These are phyloP conservation scores for Oreochromis aureus DNA, from an alignment of 2,113 vertebrate species.

Conservation along the genomic window DNA sequence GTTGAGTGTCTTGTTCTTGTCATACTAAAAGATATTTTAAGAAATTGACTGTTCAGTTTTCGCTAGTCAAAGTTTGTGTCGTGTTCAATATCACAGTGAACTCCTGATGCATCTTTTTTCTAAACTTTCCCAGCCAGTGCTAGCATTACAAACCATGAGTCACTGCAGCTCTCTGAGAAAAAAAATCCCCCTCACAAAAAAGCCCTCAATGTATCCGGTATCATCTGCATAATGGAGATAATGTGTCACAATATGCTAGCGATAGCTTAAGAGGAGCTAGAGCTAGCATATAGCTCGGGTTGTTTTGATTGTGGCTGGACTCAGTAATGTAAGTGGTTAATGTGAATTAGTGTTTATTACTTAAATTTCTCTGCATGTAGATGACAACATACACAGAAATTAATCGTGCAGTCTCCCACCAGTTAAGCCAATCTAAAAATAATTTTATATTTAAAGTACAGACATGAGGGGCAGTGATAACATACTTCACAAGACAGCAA, in stretches of 20 bases:
- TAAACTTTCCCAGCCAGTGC: not conserved
- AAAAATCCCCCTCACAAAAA: not conserved
- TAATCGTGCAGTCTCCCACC: not conserved
- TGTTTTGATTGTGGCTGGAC: not conserved
- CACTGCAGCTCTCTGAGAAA: not conserved
- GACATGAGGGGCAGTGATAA: not conserved
- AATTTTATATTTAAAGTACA: not conserved
- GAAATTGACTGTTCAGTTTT: not conserved
- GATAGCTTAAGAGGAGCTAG: not conserved
- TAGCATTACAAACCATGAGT: not conserved
- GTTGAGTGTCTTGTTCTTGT: not conserved
- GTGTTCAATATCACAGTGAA: not conserved
- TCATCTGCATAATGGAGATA: not conserved
- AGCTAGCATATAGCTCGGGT: not conserved
- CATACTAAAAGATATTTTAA: not conserved
- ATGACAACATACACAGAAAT: not conserved
- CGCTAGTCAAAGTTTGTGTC: not conserved
- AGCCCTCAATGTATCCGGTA: not conserved
- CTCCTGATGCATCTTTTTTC: not conserved
- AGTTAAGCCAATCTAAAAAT: not conserved
- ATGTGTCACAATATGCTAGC: not conserved
- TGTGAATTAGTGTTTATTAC: not conserved
- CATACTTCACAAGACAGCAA: not conserved
- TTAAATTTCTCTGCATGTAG: not conserved
- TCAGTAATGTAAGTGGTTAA: not conserved